These are phyloP conservation scores for Gallinago media DNA, from an alignment of 2,113 vertebrate species.

Conservation along the genomic window DNA sequence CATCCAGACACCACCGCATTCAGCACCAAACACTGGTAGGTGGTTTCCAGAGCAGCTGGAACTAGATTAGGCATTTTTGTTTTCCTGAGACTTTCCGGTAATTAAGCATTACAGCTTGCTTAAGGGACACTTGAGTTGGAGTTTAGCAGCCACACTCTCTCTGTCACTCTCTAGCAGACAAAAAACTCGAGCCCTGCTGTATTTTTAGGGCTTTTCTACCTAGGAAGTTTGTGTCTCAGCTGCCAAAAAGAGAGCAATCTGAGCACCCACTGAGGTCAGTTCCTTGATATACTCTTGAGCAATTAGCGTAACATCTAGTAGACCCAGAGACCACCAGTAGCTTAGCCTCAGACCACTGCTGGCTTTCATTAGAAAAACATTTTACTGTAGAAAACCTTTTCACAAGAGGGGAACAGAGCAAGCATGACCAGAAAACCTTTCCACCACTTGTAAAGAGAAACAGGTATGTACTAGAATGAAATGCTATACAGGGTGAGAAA, in stretches of 20 bases:
- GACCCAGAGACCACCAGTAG: conserved; percentile 1
- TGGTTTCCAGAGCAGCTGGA: neutral
- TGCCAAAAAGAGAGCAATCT: conserved; percentile 48
- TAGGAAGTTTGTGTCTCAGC: conserved; percentile 31
- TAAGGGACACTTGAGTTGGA: neutral
- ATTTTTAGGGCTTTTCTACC: conserved; percentile 68
- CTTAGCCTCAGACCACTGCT: neutral
- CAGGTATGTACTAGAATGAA: neutral
- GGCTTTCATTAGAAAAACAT: neutral
- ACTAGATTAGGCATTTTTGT: neutral
- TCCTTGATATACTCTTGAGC: conserved; percentile 56
- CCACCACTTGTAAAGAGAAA: neutral
- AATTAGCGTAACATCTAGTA: conserved; percentile 6
- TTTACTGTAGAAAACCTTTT: conserved; percentile 3
- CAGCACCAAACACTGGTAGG: accelerated
- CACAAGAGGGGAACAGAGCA: neutral
- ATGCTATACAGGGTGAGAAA: neutral
- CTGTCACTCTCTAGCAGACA: conserved; percentile 17
- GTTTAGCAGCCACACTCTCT: neutral
- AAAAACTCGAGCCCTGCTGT: conserved; percentile 26
- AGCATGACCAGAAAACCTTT: neutral
- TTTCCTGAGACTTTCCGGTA: neutral
- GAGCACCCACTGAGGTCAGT: conserved; percentile 64
- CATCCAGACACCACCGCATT: accelerated
- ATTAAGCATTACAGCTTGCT: neutral